Conservation (phyloP, 2,113 vertebrate species). For the Cathartes aura region DNA sequence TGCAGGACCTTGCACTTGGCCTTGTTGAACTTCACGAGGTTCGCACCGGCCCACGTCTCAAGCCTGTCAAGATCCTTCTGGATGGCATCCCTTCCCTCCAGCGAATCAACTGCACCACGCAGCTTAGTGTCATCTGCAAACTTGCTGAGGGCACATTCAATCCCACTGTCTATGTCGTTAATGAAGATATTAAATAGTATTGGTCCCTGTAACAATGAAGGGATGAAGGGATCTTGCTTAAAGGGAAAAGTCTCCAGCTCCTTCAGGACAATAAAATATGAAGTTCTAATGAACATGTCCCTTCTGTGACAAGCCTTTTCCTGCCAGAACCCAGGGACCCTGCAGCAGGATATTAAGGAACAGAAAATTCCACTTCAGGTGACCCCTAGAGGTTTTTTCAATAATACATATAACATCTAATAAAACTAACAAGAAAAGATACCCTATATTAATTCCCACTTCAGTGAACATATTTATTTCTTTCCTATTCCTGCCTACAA, state of each 20-base stretch:
- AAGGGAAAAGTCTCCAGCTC: not conserved
- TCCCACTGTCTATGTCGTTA: not conserved
- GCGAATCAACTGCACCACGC: accelerated
- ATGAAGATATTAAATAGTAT: not conserved
- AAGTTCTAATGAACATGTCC: not conserved
- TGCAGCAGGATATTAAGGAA: constrained; percentile 58
- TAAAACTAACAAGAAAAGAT: constrained; percentile 46
- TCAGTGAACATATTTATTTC: constrained; percentile 19
- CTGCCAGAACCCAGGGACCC: not conserved
- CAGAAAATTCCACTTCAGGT: constrained; percentile 36
- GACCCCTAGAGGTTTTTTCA: constrained; percentile 7
- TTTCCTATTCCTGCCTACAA: not conserved
- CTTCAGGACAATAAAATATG: not conserved
- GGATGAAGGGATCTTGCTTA: not conserved
- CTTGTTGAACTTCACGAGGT: not conserved
- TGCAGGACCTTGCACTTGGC: not conserved
- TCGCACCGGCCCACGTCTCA: accelerated
- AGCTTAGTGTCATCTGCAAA: not conserved
- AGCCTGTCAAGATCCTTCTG: not conserved
- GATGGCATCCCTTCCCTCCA: not conserved
- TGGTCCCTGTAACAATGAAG: not conserved
- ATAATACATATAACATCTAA: constrained; percentile 29
- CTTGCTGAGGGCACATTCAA: not conserved
- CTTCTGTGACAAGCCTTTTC: constrained; percentile 12
- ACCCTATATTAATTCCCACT: not conserved